These are phyloP conservation scores for Dasypogon diadema DNA, from an alignment of 2,888 invertebrate species.

Conservation along the genomic window DNA sequence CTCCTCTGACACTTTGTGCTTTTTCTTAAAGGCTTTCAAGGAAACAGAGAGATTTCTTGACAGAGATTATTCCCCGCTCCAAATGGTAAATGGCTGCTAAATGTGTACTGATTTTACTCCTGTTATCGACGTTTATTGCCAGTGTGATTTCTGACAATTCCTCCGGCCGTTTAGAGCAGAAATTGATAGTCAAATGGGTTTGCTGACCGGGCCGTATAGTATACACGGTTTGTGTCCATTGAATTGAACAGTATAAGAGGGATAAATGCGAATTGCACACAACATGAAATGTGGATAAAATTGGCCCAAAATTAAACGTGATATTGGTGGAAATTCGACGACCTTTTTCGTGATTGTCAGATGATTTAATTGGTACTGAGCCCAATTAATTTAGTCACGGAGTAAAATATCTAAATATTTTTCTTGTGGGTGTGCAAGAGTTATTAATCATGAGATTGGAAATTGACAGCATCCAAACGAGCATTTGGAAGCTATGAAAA, in stretches of 20 bases:
- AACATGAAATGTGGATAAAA: constrained; percentile 1
- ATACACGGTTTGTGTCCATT: too few species aligned
- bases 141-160: constrained; percentile 29
- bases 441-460: constrained; percentile 11
- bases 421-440: background rate
- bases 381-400: background rate
- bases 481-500: constrained; percentile 3
- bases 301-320: background rate
- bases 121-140: constrained; percentile 23
- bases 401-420: constrained; percentile 11
- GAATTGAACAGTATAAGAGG: too few species aligned
- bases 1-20: constrained; percentile 16
- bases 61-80: constrained; percentile 9
- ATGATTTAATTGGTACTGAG: constrained; percentile 4
- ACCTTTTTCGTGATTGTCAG: constrained; percentile 25
- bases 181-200: too few species aligned
- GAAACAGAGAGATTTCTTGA: constrained; percentile 9
- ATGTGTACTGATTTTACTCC: constrained; percentile 18
- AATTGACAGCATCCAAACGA: constrained; percentile 29
- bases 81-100: constrained; percentile 27
- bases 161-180: too few species aligned
- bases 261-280: constrained; percentile 8
- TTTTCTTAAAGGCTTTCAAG: background rate
- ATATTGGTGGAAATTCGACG: too few species aligned
- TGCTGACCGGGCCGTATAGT: background rate